Conservation (phyloP, 2,113 vertebrate species). For the Polypterus senegalus region DNA sequence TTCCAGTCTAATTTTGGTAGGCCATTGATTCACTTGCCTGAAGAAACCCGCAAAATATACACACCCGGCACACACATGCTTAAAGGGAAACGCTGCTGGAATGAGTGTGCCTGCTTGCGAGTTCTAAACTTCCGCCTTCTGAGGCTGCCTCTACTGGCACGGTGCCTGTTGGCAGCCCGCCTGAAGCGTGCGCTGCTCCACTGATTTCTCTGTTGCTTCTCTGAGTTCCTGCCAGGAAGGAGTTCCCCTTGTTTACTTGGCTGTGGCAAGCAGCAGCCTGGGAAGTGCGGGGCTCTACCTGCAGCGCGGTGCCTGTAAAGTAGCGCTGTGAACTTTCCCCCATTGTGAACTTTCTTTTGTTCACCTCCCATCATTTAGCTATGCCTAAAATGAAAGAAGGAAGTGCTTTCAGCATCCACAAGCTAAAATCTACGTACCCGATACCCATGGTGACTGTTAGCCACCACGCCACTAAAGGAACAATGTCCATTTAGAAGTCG, state of each 20-base stretch:
- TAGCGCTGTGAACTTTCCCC: too few relatives aligned
- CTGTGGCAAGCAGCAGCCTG: not conserved
- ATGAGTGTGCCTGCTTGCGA: not conserved
- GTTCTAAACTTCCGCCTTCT: not conserved
- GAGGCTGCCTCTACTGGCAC: conserved; percentile 31
- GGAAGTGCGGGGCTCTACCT: not conserved
- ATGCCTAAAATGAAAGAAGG: too few relatives aligned
- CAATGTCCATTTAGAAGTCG: too few relatives aligned
- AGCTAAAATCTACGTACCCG: too few relatives aligned
- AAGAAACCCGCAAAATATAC: not conserved
- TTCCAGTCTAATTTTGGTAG: too few relatives aligned
- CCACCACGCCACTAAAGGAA: too few relatives aligned
- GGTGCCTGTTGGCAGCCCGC: conserved; percentile 44
- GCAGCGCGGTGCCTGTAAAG: not conserved
- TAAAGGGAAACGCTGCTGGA: too few relatives aligned
- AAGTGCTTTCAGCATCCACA: too few relatives aligned
- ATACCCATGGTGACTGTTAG: too few relatives aligned
- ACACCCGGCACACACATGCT: too few relatives aligned
- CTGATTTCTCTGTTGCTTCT: conserved; percentile 39
- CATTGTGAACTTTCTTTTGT: too few relatives aligned
- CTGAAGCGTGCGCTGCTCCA: conserved; percentile 42
- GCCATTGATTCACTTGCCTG: conserved; percentile 6
- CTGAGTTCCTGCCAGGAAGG: conserved; percentile 54
- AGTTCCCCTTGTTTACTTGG: conserved; percentile 45
- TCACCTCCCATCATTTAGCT: too few relatives aligned